These are phyloP conservation scores for Patella pellucida DNA, from an alignment of 2,888 invertebrate species.

Conservation along the genomic window DNA sequence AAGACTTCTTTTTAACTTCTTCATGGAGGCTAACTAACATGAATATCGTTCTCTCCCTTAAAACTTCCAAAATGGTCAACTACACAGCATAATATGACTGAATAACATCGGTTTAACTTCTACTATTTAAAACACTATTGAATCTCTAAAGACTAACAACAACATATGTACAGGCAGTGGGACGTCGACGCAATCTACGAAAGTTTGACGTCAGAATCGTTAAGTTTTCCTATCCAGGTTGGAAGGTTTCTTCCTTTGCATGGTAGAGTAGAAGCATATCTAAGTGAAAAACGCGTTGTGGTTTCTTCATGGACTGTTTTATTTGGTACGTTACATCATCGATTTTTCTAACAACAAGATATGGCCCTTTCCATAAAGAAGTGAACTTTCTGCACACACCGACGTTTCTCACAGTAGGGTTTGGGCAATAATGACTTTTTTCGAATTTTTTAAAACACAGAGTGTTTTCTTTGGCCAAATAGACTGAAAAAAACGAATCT, in stretches of 20 bases:
- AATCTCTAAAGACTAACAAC: too few relatives aligned
- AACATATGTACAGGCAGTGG: background rate
- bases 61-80: too few relatives aligned
- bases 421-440: too few relatives aligned
- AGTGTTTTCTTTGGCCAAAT: too few relatives aligned
- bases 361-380: slow-evolving; percentile 15
- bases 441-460: too few relatives aligned
- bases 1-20: too few relatives aligned
- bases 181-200: background rate
- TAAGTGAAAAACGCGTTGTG: background rate
- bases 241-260: background rate
- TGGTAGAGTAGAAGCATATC: slow-evolving; percentile 1
- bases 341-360: background rate
- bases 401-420: background rate
- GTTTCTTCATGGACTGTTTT: background rate
- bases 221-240: background rate
- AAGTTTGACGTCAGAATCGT: background rate
- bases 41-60: too few relatives aligned
- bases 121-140: too few relatives aligned
- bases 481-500: too few relatives aligned
- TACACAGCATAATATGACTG: too few relatives aligned
- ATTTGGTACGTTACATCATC: slow-evolving; percentile 15
- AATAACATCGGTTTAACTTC: too few relatives aligned
- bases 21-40: too few relatives aligned
- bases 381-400: slow-evolving; percentile 11